Percentiles rank a stretch among this genome's conserved stretches.
These are phyloP conservation scores for Thamnaconus septentrionalis DNA, from an alignment of 2,113 vertebrate species.

Conservation along the genomic window DNA sequence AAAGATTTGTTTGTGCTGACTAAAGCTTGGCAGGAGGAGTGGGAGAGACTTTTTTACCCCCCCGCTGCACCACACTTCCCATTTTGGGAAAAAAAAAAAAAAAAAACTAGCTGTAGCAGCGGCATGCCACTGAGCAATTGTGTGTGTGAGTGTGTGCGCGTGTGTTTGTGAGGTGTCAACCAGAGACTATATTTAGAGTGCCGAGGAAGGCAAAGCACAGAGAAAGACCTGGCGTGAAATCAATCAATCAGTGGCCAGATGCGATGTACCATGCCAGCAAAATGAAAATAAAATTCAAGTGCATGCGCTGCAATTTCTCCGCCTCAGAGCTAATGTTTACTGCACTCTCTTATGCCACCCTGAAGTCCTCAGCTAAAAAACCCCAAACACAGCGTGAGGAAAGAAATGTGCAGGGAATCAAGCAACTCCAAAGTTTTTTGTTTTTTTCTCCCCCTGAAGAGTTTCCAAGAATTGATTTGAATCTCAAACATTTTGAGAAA, in stretches of 20 bases:
- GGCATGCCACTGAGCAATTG: too few species aligned
- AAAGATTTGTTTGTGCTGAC: constrained; percentile 45
- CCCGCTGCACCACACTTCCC: constrained; percentile 5
- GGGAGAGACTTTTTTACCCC: constrained; percentile 18
- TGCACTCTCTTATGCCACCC: too few species aligned
- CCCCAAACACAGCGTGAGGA: too few species aligned
- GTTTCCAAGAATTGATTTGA: constrained; percentile 18
- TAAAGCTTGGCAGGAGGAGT: constrained; percentile 17
- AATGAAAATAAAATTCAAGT: constrained; percentile 13
- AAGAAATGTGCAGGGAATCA: too few species aligned
- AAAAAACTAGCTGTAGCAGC: too few species aligned
- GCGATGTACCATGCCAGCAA: constrained; percentile 28
- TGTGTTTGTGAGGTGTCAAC: constrained; percentile 28
- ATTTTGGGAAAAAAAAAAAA: too few species aligned
- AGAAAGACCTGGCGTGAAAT: constrained; percentile 67
- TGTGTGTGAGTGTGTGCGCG: constrained; percentile 4
- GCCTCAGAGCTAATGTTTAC: too few species aligned
- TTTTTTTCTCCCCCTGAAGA: not conserved
- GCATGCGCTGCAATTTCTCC: too few species aligned
- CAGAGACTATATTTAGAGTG: constrained; percentile 72
- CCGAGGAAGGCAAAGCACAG: constrained; percentile 48
- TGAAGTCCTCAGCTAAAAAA: too few species aligned
- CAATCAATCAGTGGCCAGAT: constrained; percentile 72
- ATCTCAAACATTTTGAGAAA: constrained; percentile 38
- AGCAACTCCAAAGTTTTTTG: too few species aligned